These are phyloP conservation scores for Ophiodon elongatus DNA, from an alignment of 2,113 vertebrate genomes.

Conservation along the genomic window DNA sequence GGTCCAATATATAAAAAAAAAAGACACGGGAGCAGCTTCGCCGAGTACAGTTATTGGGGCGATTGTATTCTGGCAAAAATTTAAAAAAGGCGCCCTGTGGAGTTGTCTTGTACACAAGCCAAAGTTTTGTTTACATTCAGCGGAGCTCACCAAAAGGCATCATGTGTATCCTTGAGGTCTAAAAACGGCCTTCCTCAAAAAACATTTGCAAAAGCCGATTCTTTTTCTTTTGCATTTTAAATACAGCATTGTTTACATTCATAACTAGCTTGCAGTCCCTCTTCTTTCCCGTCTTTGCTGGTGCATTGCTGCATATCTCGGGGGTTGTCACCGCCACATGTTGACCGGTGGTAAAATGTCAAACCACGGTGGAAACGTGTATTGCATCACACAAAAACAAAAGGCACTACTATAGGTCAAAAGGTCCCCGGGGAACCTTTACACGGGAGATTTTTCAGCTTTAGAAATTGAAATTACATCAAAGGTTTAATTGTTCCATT, in stretches of 20 bases:
- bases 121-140: too few species aligned
- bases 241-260: background rate
- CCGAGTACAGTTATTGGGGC: background rate
- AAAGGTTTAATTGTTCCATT: background rate
- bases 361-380: background rate
- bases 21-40: background rate
- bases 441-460: background rate
- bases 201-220: background rate
- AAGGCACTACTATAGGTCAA: background rate
- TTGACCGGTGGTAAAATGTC: background rate
- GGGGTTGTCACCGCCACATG: background rate
- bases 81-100: background rate
- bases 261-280: background rate
- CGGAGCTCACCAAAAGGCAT: background rate
- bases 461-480: background rate
- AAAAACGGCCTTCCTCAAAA: background rate
- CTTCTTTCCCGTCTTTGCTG: background rate
- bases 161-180: background rate
- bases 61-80: background rate
- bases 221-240: background rate
- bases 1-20: constrained; percentile 5
- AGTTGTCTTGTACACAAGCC: background rate
- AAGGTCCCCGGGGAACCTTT: background rate
- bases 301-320: background rate
- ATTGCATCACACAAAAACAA: background rate